Base-by-base conservation (phyloP, 1,140 invertebrate species). In the Listronotus oregonensis region DNA sequence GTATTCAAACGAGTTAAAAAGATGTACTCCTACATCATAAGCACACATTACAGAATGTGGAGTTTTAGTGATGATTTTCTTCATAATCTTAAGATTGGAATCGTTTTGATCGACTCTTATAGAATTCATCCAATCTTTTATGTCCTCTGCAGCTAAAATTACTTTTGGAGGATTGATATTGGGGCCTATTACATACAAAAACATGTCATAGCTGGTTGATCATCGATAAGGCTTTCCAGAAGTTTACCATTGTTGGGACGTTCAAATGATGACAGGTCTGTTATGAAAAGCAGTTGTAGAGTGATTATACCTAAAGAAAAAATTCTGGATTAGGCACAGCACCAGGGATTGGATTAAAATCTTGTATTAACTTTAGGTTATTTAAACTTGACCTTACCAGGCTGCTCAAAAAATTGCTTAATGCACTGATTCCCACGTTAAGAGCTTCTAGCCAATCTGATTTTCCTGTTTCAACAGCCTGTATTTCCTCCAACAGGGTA, bases 101-200 rank as follows among this genome's bases (percentile, higher is more conserved):
- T 65, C 43, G 12, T 12, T 47, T 37, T 60, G 14, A 42, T 44
- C 34, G 11, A 44, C 47, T 55, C 15, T 9, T 5, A 70, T 31
- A 43, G 42, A 42, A 17, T 64, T 56, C 68, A 70, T 72, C 61
- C 68, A 70, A 12, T 63, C 42, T 31, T 40, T 31, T 2, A 72
- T 46, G 32, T 56, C 55, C 5, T 56, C 4, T 15, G 43, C 14
- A 62, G 32, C 31, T 34, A 49, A 61, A 14, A 72, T 66, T 10
- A 59, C 64, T 31, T 44, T 64, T 7, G 66, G 60, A 32, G 57
- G 47, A 12, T 66, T 12, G 5, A 70, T 51, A 50, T 65, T 32
- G 8, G 68, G 71, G 14, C 71, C 71, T 21, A 72, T 57, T 47
- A 72, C 62, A 50, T 70, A 72, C 5, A 72, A 31, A 55, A 65